Evolutionary conservation across 2,888 invertebrate species (phyloP), one percentile per base, ranked within the genome.

Genomic region (Lissocephala sabroskyi): DNA sequence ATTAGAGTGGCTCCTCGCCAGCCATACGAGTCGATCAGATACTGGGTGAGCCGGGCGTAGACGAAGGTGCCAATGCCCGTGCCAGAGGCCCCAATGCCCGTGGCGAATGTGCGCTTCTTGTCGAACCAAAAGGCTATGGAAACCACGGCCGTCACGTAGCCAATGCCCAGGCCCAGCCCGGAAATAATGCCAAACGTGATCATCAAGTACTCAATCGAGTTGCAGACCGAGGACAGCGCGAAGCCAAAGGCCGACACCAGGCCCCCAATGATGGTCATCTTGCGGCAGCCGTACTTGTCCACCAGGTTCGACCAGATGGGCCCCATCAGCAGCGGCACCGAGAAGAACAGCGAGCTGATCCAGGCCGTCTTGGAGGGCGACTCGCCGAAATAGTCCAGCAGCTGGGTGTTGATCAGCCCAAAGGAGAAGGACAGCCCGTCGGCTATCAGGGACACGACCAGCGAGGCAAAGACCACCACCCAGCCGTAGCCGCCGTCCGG

Each of bases 381-480:
- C 23, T 92, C 92, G 47, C 88, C 86, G 80, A 96, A 97, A 75
- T 94, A 91, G 39, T 90, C 87, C 37, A 94, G 86, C 70, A 97
- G 91, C 74, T 95, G 92, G 1, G 93, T 91, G 79, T 93, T 95
- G 6, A 97, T 87, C 13, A 97, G 86, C 0, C 97, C 98, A 82
- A 97, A 97, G 1, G 95, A 95, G 82, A 97, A 96, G 42, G 95
- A 94, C 48, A 97, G 90, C 0, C 97, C 97, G 83, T 97, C 97
- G 30, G 95, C 94, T 41, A 97, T 92, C 86, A 95, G 89, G 14
- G 95, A 95, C 49, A 96, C 90, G 33, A 95, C 82, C 61, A 97
- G 89, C 0, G 95, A 94, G 2, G 95, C 91, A 30, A 92, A 83
- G 0, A 97, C 96, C 1, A 97, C 92, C 26, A 84, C 81, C 85